A percentile compares a stretch with the other conserved stretches of the same genome.
Conservation (phyloP, 2,888 invertebrate species). For the Anodontia alba region DNA sequence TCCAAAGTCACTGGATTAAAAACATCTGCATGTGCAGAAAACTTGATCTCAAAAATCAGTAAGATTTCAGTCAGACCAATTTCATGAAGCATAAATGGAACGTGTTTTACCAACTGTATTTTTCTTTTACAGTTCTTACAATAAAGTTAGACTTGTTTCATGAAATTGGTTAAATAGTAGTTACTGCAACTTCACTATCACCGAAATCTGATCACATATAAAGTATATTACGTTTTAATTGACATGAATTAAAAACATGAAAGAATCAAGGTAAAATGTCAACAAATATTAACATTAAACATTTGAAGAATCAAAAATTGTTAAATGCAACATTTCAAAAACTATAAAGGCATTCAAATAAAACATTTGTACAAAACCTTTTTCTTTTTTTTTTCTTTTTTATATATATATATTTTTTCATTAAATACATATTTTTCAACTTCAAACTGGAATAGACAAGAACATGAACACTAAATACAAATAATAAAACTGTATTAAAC, state of each 20-base stretch:
- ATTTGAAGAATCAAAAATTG: conserved; percentile 72
- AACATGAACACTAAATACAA: conserved; percentile 76
- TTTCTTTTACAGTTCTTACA: neutral
- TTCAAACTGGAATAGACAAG: conserved; percentile 72
- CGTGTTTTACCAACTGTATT: neutral
- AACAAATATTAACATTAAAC: conserved; percentile 57
- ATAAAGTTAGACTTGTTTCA: neutral
- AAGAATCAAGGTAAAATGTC: conserved; percentile 70
- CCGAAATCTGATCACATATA: conserved; percentile 20
- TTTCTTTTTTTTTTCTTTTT: conserved; percentile 47
- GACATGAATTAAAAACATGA: conserved; percentile 57
- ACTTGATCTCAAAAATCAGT: conserved; percentile 19
- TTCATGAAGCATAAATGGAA: conserved; percentile 6
- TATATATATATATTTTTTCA: conserved; percentile 35
- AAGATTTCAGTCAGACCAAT: conserved; percentile 14
- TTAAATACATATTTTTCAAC: conserved; percentile 65
- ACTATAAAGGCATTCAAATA: conserved; percentile 75
- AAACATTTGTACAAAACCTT: conserved; percentile 68
- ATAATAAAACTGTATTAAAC: conserved; percentile 73
- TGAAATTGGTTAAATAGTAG: conserved; percentile 7
- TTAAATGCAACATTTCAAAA: conserved; percentile 77
- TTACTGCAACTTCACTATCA: neutral
- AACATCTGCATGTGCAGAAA: conserved; percentile 16
- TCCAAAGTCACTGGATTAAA: conserved; percentile 17
- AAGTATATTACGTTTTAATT: conserved; percentile 20